Evolutionary conservation across 2,113 vertebrate species (phyloP), one percentile per base, ranked within the genome.

Genomic region (Oncorhynchus kisutch): DNA sequence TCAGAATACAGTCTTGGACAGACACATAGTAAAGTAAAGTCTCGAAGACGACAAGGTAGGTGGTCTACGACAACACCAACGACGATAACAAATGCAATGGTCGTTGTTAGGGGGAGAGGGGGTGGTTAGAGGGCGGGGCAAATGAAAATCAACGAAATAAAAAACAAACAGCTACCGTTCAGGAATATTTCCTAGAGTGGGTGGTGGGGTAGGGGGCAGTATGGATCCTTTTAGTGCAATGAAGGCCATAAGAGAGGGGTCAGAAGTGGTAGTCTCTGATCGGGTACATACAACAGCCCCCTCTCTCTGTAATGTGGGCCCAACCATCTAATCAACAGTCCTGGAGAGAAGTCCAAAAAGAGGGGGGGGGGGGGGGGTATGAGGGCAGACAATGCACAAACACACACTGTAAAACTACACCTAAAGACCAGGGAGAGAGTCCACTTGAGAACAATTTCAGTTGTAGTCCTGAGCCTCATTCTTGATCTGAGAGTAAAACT

Each of bases 381-480:
- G 31, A 1, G 39, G 9, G 9, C 39, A 45, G 9, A 45, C 39
- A 9, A 45, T 11, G 39, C 39, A 45, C 39, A 45, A 9, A 45
- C 85, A 80, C 48, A 83, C 80, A 83, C 82, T 87, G 79, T 86
- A 83, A 85, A 90, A 88, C 85, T 81, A 86, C 78, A 49, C 86
- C 87, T 80, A 79, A 86, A 88, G 82, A 73, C 80, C 71, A 29
- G 76, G 81, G 76, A 73, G 39, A 45, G 81, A 82, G 85, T 84
- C 74, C 48, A 24, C 84, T 87, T 89, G 84, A 84, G 83, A 86
- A 81, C 74, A 48, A 82, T 87, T 64, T 86, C 87, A 85, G 84
- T 84, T 88, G 78, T 85, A 88, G 88, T 91, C 93, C 93, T 93
- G 92, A 94, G 93, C 92, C 92, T 92, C 86, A 27, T 85, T 78